Base-by-base conservation (phyloP, 2,113 vertebrate genomes). In the Prunella fulvescens region DNA sequence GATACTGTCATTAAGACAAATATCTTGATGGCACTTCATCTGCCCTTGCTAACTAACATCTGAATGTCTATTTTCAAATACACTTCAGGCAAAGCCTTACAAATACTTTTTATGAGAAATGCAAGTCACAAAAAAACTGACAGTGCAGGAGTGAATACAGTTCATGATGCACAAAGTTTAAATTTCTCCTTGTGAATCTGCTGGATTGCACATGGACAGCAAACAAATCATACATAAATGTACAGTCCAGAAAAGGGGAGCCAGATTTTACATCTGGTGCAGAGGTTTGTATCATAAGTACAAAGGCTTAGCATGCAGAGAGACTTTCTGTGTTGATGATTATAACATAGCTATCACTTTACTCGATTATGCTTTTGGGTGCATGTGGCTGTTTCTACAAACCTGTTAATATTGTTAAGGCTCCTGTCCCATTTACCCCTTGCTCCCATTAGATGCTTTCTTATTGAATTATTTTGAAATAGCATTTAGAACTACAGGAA, bases 401-500 rank as follows among this genome's bases (percentile, higher is more conserved):
- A 93, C 47, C 93, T 94, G 92, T 94, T 95, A 95, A 94, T 94
- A 90, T 95, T 94, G 70, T 96, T 95, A 95, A 89, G 70, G 61
- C 66, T 94, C 53, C 84, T 91, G 61, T 91, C 77, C 91, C 61
- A 54, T 95, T 94, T 92, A 54, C 42, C 74, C n/a, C 50, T 85
- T 88, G 45, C 39, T 91, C 58, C 78, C 51, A 64, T 94, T 94
- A 83, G 91, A 78, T 83, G 39, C 18, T 81, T 88, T 93, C 66
- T 86, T 81, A 94, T 53, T 83, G 85, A 96, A 90, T 96, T 90
- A 67, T 44, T 93, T 86, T 72, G 28, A 95, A 95, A 86, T 73
- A 58, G 61, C 86, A 19, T 86, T 94, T 86, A 64, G 71, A 85
- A 91, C 42, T 86, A n/a, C 54, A 86, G 78, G 74, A 95, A 96